Base-by-base conservation (phyloP, 2,113 vertebrate genomes). In the Varanus salvator region DNA sequence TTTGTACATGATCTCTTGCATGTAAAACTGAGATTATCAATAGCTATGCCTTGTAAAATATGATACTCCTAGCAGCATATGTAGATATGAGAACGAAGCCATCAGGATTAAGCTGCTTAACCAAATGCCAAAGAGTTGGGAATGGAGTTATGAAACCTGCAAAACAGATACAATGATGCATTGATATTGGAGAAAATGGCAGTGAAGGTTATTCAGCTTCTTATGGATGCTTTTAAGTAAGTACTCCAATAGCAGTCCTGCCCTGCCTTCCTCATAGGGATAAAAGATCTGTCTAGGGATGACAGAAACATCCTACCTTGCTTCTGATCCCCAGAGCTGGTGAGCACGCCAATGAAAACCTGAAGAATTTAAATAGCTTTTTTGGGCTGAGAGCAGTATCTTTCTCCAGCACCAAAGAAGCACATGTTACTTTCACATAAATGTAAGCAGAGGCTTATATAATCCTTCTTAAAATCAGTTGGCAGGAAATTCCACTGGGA, bases 401-500 rank as follows among this genome's bases (percentile, higher is more conserved):
- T n/a, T 34, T 75, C 29, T 75, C 31, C 9, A 85, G 84, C 74
- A 60, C 68, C 80, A 69, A 75, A 85, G 80, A 89, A 92, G 93
- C 71, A 92, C 89, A 93, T 57, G 66, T 60, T 91, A 27, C 75
- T 85, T 80, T 91, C 71, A 89, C 92, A 91, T 93, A 92, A 91
- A 93, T 87, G 90, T 81, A 87, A 93, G 87, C 78, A 92, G 69
- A 57, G 92, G 85, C 93, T 96, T 96, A 96, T 2, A 95, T 96
- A 96, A 96, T 92, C 84, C 92, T 82, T 85, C 74, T 72, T 34
- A 38, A 91, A 94, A 88, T 92, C 84, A 95, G 82, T 92, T 96
- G 94, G 91, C 93, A 94, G 91, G 90, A 95, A 91, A 91, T 92
- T 96, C 94, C 82, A 0, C 86, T 92, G 94, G 94, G 96, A 96